Evolutionary conservation across 2,113 vertebrate genomes (phyloP), one percentile per base, ranked within the genome.

Genomic region (Seriola dumerili): DNA sequence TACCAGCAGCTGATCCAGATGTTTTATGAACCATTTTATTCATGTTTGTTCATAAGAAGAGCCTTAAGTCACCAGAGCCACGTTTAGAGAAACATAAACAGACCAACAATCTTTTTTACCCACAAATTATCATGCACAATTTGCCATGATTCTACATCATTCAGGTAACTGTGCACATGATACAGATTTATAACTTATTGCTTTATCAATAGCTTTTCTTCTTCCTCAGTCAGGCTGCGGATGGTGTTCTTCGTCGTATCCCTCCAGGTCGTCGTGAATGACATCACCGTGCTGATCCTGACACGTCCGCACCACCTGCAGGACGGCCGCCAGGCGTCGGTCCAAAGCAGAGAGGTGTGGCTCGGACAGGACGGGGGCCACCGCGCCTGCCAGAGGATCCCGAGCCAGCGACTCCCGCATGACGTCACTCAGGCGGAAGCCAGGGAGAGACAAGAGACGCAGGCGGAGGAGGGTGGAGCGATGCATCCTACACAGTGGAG

Each of bases 341-440:
- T 99, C 98, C 96, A 99, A 88, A 0, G 97, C 98, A 23, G 96
- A 94, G 64, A 99, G 94, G 90, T 99, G 98, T 2, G 93, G 91
- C 48, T 92, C 94, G 46, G 96, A 96, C 21, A 99, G 96, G 34
- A 99, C 80, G 0, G 98, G 97, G 0, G 95, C 95, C 65, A 97
- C 29, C 29, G 29, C 93, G 25, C 1, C 94, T 50, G 95, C 96
- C 96, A 99, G 96, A 72, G 93, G 95, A 88, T 99, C 98, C 82
- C 77, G 89, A 23, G 91, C 86, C 80, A 99, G 90, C 0, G 98
- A 98, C 77, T 99, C 97, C 0, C 96, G 96, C 97, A 99, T 97
- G 62, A 97, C 86, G 0, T 97, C 96, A 0, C 97, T 97, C 57
- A 99, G 95, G 38, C 38, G 94, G 70, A 96, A 97, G 40, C 61